Evolutionary conservation across 1,140 invertebrate species (phyloP), one percentile per base, ranked within the genome.

Genomic region (Piezodorus guildinii): DNA sequence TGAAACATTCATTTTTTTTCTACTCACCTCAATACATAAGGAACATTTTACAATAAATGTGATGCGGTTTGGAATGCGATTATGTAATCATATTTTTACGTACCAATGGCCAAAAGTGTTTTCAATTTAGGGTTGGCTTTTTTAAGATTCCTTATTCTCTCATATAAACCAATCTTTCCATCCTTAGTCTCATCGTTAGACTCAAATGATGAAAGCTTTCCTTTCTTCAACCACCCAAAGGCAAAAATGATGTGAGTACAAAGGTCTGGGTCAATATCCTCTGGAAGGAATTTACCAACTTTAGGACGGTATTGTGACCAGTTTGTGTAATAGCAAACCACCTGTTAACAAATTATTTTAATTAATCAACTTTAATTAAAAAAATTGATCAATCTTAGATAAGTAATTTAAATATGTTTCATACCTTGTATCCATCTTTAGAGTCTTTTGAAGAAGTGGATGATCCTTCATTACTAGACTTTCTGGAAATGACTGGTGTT

Each of bases 231-330:
- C 93, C 92, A 96, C 2, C 91, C 94, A 73, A 98, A 97, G 23
- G 94, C 90, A 74, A 94, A 96, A 69, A 97, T 91, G 69, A 97
- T 81, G 77, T 97, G 94, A 0, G 94, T 97, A 75, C 95, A 98
- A 6, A 98, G 80, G 74, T 94, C 87, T 2, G 94, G 90, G 63
- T 94, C 86, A 66, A 97, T 96, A 74, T 98, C 91, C 78, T 97
- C 94, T 0, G 95, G 94, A 39, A 85, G 72, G 76, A 94, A 97
- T 77, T 96, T 96, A 34, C 91, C 94, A 63, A 90, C 78, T 73
- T 95, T 96, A 0, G 87, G 85, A 61, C 94, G 79, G 73, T 97
- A 97, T 72, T 97, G 94, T 0, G 94, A 94, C 94, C 94, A 97
- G 77, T 97, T 96, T 19, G 92, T 96, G 76, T 95, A 96, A 74